phyloP scores from a whole-genome alignment of 2,113 vertebrate genomes.

The Tragelaphus strepsiceros region DNA sequence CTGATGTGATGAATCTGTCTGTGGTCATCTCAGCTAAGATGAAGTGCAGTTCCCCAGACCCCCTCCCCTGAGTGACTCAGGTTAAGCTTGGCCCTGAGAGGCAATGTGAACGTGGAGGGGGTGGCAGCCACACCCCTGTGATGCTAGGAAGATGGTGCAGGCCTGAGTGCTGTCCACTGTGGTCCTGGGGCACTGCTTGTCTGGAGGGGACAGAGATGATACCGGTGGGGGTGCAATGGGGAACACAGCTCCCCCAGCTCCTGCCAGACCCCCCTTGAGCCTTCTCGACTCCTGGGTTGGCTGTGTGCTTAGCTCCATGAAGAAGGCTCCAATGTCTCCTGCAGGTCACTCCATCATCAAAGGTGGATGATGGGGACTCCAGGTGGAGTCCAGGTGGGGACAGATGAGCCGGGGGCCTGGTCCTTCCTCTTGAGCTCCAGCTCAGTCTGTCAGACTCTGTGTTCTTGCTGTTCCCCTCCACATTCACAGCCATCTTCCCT shows the following conservation, averaged over 20 bases:
- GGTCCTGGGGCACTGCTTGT: neutral
- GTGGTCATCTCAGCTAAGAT: fast-evolving
- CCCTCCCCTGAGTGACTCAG: neutral
- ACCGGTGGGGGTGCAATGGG: fast-evolving
- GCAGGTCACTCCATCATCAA: fast-evolving
- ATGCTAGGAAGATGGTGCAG: neutral
- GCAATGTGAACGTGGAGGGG: neutral
- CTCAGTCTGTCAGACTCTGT: neutral
- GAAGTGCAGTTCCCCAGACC: neutral
- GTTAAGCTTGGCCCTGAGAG: neutral
- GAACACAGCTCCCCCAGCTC: neutral
- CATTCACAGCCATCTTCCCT: neutral
- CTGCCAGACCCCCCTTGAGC: neutral
- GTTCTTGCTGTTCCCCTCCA: neutral
- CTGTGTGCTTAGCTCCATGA: neutral
- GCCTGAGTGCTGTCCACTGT: neutral
- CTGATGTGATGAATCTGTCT: neutral
- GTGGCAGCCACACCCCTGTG: no score
- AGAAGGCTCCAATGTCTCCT: neutral
- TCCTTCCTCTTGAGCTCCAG: neutral
- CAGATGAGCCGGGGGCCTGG: fast-evolving
- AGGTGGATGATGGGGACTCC: neutral
- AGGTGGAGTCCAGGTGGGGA: neutral
- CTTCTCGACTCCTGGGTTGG: neutral
- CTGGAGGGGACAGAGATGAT: no score